Evolutionary conservation across 1,140 invertebrate species (phyloP).

Genomic region (Condylostylus longicornis): DNA sequence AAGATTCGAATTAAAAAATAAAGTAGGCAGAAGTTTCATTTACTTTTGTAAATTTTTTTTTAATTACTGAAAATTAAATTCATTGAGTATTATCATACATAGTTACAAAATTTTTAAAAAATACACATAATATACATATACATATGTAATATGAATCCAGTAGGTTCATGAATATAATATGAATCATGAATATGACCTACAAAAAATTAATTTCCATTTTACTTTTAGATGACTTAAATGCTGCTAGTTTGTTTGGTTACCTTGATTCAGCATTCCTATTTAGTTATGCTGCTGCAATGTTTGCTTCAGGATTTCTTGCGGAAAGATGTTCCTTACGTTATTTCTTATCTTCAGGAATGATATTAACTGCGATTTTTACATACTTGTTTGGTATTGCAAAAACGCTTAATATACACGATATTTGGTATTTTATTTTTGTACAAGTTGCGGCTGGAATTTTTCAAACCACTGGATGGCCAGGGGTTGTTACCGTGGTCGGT

Average conservation of each 20-base stretch:
- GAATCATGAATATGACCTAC: background rate
- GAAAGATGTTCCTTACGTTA: conserved; percentile 83
- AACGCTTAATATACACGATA: conserved; percentile 64
- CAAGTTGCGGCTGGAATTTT: conserved; percentile 67
- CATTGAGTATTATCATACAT: no score
- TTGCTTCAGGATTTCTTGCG: conserved; percentile 74
- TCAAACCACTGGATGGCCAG: conserved; percentile 77
- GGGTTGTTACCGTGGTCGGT: conserved; percentile 81
- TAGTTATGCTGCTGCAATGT: conserved; percentile 87
- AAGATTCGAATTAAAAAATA: no score
- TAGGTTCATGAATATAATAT: background rate
- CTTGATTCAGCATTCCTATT: conserved; percentile 88
- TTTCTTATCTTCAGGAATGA: conserved; percentile 81
- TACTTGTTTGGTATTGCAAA: conserved; percentile 82
- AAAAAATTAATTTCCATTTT: conserved; percentile 2
- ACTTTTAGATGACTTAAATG: conserved; percentile 57
- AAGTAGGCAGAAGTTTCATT: no score
- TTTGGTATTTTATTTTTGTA: conserved; percentile 73
- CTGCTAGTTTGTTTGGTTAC: conserved; percentile 65
- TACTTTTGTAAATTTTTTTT: no score
- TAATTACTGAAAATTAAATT: no score
- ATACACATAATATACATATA: background rate
- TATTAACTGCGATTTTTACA: conserved; percentile 72
- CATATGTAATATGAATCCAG: background rate
- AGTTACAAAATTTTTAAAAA: background rate